These are phyloP conservation scores for Andrena flavipes DNA, from an alignment of 2,888 invertebrate genomes.

Conservation along the genomic window DNA sequence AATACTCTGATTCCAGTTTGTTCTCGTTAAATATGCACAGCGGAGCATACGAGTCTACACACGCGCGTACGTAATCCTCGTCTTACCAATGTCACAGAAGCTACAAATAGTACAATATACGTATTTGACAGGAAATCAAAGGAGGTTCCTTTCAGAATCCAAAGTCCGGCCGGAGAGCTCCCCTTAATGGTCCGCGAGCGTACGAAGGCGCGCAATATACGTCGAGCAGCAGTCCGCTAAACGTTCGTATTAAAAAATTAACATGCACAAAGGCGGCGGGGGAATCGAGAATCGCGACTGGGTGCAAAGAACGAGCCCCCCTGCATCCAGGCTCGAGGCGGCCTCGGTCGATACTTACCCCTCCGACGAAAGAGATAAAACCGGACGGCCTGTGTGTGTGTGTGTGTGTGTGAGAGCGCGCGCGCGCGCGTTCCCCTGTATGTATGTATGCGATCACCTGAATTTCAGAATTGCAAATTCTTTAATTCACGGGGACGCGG, in stretches of 20 bases:
- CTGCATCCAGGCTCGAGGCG: conserved; percentile 32
- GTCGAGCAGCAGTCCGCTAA: not conserved
- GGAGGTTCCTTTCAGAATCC: too few relatives aligned
- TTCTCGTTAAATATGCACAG: too few relatives aligned
- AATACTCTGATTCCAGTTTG: too few relatives aligned
- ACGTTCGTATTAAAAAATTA: not conserved
- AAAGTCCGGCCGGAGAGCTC: not conserved
- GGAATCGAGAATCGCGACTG: not conserved
- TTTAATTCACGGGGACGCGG: conserved; percentile 82
- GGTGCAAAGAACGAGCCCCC: conserved; percentile 11
- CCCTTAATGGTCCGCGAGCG: not conserved
- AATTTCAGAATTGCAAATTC: conserved; percentile 85
- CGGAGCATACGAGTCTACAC: too few relatives aligned
- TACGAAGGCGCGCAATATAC: not conserved
- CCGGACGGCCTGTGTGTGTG: conserved; percentile 72
- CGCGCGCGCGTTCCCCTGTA: conserved; percentile 68
- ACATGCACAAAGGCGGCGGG: not conserved
- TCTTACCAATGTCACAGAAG: too few relatives aligned
- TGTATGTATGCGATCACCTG: conserved; percentile 76
- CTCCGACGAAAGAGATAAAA: conserved; percentile 67
- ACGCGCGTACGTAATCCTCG: too few relatives aligned
- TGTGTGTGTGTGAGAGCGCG: too few relatives aligned
- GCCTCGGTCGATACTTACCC: conserved; percentile 66
- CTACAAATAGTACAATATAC: too few relatives aligned
- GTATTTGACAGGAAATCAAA: not conserved